phyloP scores from a whole-genome alignment of 1,140 invertebrate species.

The Elysia chlorotica region DNA sequence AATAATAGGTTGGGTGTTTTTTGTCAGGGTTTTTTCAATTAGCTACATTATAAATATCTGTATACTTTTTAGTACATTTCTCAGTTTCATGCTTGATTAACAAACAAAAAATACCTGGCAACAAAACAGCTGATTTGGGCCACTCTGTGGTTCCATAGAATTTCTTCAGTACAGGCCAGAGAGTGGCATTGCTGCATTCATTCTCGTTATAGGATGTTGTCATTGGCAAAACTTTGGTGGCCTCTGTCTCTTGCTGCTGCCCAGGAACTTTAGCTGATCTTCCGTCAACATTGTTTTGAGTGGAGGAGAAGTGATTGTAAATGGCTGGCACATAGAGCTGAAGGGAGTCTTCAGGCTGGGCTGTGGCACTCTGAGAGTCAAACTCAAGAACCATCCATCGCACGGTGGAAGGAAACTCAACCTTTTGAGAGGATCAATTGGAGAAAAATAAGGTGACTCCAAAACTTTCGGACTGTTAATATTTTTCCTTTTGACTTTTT shows the following conservation, averaged over 20 bases:
- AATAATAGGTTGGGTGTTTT: too few relatives aligned
- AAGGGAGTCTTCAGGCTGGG: slow-evolving; percentile 90
- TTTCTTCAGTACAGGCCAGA: slow-evolving; percentile 77
- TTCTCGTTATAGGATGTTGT: slow-evolving; percentile 33
- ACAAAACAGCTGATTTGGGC: slow-evolving; percentile 82
- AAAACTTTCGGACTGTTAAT: too few relatives aligned
- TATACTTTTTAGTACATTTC: too few relatives aligned
- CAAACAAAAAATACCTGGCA: slow-evolving; percentile 73
- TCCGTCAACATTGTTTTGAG: too few relatives aligned
- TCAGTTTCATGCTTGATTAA: too few relatives aligned
- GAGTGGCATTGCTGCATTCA: slow-evolving; percentile 53
- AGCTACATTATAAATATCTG: too few relatives aligned
- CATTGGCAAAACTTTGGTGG: slow-evolving; percentile 18
- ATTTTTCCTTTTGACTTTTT: too few relatives aligned
- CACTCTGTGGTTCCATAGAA: slow-evolving; percentile 78
- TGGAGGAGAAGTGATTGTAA: slow-evolving; percentile 13
- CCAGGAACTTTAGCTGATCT: too few relatives aligned
- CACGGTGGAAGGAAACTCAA: slow-evolving; percentile 84
- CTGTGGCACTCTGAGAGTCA: slow-evolving; percentile 88
- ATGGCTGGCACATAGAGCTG: slow-evolving; percentile 78
- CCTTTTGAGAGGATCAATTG: too few relatives aligned
- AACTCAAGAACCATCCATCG: slow-evolving; percentile 94
- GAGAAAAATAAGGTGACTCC: too few relatives aligned
- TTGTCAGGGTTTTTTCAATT: too few relatives aligned
- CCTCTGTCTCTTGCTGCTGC: slow-evolving; percentile 25